Base-by-base conservation (phyloP, 2,888 invertebrate species). In the Lathronympha strigana region DNA sequence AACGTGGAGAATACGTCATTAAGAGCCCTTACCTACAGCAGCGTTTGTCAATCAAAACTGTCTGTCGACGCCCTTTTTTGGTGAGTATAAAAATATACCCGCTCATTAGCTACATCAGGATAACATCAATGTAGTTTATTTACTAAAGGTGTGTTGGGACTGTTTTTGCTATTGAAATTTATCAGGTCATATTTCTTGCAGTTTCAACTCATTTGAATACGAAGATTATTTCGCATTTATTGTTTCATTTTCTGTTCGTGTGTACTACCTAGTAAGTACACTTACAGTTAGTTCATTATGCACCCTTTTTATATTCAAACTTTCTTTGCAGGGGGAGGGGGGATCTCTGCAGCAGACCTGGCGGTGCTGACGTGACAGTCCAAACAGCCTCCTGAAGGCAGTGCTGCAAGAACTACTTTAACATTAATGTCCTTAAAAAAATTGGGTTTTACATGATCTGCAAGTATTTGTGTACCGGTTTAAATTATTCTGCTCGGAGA, bases 21-120 rank as follows among this genome's bases (percentile, higher is more conserved):
- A 90, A 80, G 79, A 70, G 82, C 85, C 83, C 83, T 84, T 86
- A 90, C 91, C 91, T 91, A 91, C 91, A 87, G 87, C 91, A 78
- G 77, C 75, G 91, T 77, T 78, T 81, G 88, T 90, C 91, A 88
- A 83, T 89, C 87, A 84, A 76, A 82, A 76, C 79, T 77, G 82
- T 90, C 89, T 80, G 77, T 88, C 89, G 79, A 74, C 86, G 76
- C 67, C 72, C 74, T 74, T 78, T 83, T 79, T 83, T 82, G 77
- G 77, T 76, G 72, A 73, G 79, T 81, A 84, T 85, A 84, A 87
- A 90, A 89, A 90, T 89, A 88, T 84, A 83, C 83, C 82, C 76
- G 84, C 83, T 87, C 89, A 90, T 91, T 90, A 90, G 84, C 75
- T 71, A 77, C 82, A 80, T 86, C 84, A 83, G 17, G 49, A 57